Percentiles rank a stretch among this genome's conserved stretches.
These are phyloP conservation scores for Oreamnos americanus DNA, from an alignment of 2,113 vertebrate genomes.

Conservation along the genomic window DNA sequence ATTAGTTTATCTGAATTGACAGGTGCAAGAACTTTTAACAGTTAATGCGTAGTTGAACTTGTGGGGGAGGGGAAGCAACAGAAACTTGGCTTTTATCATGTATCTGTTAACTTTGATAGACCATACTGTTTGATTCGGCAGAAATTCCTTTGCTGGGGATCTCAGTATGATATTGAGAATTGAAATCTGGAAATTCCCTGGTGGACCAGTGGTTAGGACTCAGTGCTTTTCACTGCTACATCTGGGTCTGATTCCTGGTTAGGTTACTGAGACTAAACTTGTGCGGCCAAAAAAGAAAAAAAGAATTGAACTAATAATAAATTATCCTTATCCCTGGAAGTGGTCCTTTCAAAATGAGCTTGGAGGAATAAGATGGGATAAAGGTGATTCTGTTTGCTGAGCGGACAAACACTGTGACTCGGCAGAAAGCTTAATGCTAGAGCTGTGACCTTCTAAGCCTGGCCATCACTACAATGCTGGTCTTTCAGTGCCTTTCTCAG, in stretches of 20 bases:
- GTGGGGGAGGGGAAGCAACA: conserved; percentile 14
- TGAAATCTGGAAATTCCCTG: background rate
- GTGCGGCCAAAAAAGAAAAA: background rate
- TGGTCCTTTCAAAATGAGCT: conserved; percentile 47
- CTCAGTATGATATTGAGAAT: conserved; percentile 39
- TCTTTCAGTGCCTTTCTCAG: conserved; percentile 43
- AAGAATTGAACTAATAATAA: conserved; percentile 53
- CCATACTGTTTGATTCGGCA: conserved; percentile 39
- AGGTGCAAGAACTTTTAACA: background rate
- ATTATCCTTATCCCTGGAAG: conserved; percentile 39
- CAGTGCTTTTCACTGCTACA: background rate
- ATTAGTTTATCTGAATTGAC: conserved; percentile 41
- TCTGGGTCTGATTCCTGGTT: background rate
- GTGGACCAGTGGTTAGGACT: background rate
- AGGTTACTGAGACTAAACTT: background rate
- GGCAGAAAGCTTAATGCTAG: conserved; percentile 47
- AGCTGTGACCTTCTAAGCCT: conserved; percentile 54
- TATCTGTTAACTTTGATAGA: conserved; percentile 50
- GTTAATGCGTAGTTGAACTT: conserved; percentile 6
- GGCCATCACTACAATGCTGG: conserved; percentile 20
- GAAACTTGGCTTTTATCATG: conserved; percentile 53
- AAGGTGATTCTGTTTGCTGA: conserved; percentile 52
- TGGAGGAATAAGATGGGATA: conserved; percentile 34
- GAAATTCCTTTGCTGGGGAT: conserved; percentile 37
- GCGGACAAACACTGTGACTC: conserved; percentile 10